These are phyloP conservation scores for Drosophila lini DNA, from an alignment of 1,140 invertebrate species.

Conservation along the genomic window DNA sequence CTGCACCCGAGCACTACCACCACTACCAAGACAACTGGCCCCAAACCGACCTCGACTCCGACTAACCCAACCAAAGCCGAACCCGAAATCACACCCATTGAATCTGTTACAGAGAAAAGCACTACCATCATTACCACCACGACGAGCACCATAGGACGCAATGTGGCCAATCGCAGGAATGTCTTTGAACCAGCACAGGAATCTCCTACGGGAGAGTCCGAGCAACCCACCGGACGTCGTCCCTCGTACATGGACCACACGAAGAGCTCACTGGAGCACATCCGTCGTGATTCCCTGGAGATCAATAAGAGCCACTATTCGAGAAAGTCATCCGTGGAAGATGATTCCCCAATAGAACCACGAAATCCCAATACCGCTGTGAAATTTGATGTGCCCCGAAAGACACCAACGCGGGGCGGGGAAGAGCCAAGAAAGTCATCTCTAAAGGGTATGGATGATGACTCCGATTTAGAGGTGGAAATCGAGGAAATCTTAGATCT, in stretches of 20 bases:
- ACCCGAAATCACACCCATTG: conserved; percentile 61
- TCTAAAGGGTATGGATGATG: conserved; percentile 19
- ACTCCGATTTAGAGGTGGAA: conserved; percentile 72
- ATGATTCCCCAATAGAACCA: conserved; percentile 55
- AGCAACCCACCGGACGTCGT: conserved; percentile 42
- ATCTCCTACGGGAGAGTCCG: conserved; percentile 3
- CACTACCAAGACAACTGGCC: conserved; percentile 38
- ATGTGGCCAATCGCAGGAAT: conserved; percentile 70
- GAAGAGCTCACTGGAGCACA: conserved; percentile 80
- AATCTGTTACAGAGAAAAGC: conserved; percentile 69
- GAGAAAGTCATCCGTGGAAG: conserved; percentile 71
- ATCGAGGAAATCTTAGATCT: conserved; percentile 90
- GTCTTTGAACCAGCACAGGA: conserved; percentile 58
- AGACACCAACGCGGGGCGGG: conserved; percentile 57
- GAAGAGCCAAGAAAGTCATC: conserved; percentile 19
- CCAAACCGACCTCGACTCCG: conserved; percentile 27
- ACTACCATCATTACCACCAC: conserved; percentile 7
- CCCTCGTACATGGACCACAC: conserved; percentile 84
- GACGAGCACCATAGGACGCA: conserved; percentile 36
- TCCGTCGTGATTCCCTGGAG: conserved; percentile 77
- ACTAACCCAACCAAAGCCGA: conserved; percentile 47
- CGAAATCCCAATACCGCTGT: conserved; percentile 82
- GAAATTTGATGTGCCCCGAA: conserved; percentile 87
- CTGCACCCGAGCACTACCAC: conserved; percentile 56
- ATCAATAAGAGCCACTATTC: conserved; percentile 78